Percentiles rank a stretch among this genome's conserved stretches.
Evolutionary conservation across 1,140 invertebrate genomes (phyloP).

Genomic region (Manduca sexta): DNA sequence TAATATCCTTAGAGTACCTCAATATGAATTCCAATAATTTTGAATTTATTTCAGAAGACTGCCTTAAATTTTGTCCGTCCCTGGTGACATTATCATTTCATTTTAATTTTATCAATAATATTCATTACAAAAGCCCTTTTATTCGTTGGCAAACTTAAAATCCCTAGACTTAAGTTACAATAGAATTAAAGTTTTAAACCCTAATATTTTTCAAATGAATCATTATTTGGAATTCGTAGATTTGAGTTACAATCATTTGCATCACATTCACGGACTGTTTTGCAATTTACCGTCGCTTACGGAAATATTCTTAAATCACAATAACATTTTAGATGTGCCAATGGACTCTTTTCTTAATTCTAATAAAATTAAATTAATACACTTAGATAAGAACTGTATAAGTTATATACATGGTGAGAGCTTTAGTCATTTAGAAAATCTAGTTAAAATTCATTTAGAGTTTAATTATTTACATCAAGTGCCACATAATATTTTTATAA

Average conservation of each 20-base stretch:
- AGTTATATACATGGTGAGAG: constrained; percentile 65
- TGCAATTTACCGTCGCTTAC: constrained; percentile 83
- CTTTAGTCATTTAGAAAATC: constrained; percentile 61
- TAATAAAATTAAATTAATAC: constrained; percentile 65
- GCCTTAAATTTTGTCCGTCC: constrained; percentile 88
- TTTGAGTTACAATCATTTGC: constrained; percentile 91
- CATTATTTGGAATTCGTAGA: constrained; percentile 85
- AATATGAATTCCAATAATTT: constrained; percentile 93
- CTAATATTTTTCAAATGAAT: constrained; percentile 83
- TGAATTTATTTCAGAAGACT: constrained; percentile 83
- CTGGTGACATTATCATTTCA: constrained; percentile 87
- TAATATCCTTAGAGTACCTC: constrained; percentile 83
- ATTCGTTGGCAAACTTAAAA: constrained; percentile 82
- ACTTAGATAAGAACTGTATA: constrained; percentile 65
- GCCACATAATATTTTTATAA: constrained; percentile 65
- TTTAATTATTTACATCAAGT: constrained; percentile 68
- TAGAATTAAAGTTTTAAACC: constrained; percentile 85
- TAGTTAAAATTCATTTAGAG: constrained; percentile 58
- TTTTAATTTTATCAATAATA: constrained; percentile 86
- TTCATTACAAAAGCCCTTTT: constrained; percentile 87
- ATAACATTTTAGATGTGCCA: constrained; percentile 91
- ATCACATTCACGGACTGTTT: constrained; percentile 88
- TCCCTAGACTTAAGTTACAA: constrained; percentile 91
- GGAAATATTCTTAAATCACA: constrained; percentile 88
- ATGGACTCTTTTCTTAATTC: constrained; percentile 88